Conservation (phyloP, 2,113 vertebrate genomes). For the Nothocercus julius region DNA sequence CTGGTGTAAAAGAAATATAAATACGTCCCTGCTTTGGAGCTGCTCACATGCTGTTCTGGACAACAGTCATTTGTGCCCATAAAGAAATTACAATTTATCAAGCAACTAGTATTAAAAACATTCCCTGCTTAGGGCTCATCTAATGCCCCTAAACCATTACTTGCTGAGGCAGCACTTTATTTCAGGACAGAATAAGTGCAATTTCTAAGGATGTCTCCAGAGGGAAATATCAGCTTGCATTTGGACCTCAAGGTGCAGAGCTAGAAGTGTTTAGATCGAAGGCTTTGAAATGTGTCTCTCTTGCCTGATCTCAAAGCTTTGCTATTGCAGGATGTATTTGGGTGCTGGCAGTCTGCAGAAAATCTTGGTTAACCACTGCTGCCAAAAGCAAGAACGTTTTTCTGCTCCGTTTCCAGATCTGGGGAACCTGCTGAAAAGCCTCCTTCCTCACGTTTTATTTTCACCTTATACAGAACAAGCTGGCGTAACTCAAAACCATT, state of each 20-base stretch:
- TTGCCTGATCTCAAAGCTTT: neutral
- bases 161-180: neutral
- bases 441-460: neutral
- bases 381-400: conserved; percentile 17
- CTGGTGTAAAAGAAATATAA: neutral
- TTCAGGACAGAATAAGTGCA: neutral
- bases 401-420: conserved; percentile 12
- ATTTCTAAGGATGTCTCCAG: neutral
- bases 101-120: neutral
- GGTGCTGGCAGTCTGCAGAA: conserved; percentile 47
- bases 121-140: neutral
- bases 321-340: conserved; percentile 22
- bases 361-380: conserved; percentile 51
- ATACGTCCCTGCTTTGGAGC: neutral
- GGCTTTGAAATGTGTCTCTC: neutral
- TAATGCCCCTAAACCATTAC: neutral
- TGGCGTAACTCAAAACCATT: accelerated
- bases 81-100: neutral
- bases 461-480: neutral
- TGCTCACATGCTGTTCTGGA: neutral
- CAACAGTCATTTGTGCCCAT: neutral
- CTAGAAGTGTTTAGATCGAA: neutral
- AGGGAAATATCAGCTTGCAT: neutral
- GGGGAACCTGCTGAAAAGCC: neutral
- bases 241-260: neutral